Evolutionary conservation across 2,113 vertebrate species (phyloP).

Genomic region (Pithys albifrons): DNA sequence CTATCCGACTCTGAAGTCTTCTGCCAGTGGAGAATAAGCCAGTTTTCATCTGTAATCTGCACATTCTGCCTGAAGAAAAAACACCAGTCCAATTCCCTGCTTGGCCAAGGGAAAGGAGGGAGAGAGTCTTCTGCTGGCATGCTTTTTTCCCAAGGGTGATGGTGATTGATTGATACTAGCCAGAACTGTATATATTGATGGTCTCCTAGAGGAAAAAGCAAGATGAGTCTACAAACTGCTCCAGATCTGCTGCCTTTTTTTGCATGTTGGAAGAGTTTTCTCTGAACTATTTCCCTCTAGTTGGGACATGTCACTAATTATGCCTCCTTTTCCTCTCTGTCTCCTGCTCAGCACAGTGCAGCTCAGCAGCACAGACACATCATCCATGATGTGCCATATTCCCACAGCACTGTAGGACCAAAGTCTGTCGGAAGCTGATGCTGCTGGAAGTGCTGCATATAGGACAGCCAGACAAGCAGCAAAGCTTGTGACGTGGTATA

Average conservation of each 20-base stretch:
- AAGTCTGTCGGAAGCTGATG: not conserved
- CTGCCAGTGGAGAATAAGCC: not conserved
- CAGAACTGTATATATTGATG: not conserved
- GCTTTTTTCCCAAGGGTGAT: not conserved
- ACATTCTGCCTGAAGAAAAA: not conserved
- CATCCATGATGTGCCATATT: not conserved
- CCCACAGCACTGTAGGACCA: not conserved
- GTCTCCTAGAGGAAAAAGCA: not conserved
- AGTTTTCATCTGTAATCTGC: not conserved
- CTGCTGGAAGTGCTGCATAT: not conserved
- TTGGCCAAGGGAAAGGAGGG: not conserved
- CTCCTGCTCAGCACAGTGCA: not conserved
- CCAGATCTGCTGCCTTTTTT: not conserved
- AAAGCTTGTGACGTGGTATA: not conserved
- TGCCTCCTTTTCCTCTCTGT: not conserved
- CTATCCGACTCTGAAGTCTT: not conserved
- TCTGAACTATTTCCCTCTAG: not conserved
- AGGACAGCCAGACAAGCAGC: not conserved
- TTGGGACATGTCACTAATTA: not conserved
- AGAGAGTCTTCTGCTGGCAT: not conserved
- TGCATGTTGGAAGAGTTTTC: not conserved
- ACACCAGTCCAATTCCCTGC: not conserved
- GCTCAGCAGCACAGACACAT: not conserved
- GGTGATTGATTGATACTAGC: not conserved
- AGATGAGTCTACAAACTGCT: not conserved